Evolutionary conservation across 2,888 invertebrate species (phyloP).

Genomic region (Uropetala carovei): DNA sequence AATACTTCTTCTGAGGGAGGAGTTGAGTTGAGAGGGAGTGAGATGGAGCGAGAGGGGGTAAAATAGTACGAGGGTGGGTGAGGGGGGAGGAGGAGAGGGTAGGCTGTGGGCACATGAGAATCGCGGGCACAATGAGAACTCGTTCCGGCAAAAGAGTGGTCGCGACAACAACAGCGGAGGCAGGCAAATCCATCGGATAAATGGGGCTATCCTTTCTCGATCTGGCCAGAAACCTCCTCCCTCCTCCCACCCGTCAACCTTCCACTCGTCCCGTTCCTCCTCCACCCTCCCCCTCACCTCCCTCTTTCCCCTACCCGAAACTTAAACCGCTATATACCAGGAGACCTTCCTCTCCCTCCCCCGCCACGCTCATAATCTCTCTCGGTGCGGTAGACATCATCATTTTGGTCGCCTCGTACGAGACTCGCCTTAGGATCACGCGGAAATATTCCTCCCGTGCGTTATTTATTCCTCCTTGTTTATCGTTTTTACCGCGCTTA

Average conservation of each 20-base stretch:
- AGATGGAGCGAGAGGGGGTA: background rate
- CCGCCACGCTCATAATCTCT: too few species aligned
- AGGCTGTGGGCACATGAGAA: constrained; percentile 12
- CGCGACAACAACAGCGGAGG: background rate
- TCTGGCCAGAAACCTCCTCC: background rate
- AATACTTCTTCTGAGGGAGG: constrained; percentile 8
- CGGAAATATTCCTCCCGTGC: too few species aligned
- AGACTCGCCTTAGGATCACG: too few species aligned
- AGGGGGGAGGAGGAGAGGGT: background rate
- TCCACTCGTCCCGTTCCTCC: background rate
- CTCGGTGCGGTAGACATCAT: too few species aligned
- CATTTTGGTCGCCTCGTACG: too few species aligned
- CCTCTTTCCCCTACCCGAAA: background rate
- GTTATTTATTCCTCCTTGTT: too few species aligned
- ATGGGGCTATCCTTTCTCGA: constrained; percentile 25
- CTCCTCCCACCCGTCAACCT: background rate
- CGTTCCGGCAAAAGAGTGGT: constrained; percentile 7
- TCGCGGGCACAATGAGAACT: constrained; percentile 19
- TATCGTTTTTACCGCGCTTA: too few species aligned
- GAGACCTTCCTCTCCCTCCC: too few species aligned
- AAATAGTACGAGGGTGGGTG: background rate
- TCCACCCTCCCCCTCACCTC: background rate
- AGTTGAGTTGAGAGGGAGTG: background rate
- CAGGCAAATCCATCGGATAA: constrained; percentile 32
- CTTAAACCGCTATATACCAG: background rate